Evolutionary conservation across 1,140 invertebrate genomes (phyloP).

Genomic region (Drepana arcuata): DNA sequence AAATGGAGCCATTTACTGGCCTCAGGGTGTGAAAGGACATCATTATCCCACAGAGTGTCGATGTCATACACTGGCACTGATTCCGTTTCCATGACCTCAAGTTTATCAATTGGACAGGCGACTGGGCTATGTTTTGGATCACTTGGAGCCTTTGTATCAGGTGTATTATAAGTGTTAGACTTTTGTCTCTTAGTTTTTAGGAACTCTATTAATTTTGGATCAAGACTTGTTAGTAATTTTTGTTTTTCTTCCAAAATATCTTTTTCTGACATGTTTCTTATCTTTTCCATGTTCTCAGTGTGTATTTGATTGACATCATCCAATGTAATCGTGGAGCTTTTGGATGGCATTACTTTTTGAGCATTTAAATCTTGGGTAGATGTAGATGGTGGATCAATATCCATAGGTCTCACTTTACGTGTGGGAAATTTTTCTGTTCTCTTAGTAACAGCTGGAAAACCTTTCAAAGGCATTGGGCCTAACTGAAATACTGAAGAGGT

Average conservation of each 20-base stretch:
- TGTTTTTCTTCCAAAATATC: conserved; percentile 84
- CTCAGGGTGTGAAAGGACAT: conserved; percentile 75
- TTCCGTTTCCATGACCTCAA: no score
- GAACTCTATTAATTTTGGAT: conserved; percentile 78
- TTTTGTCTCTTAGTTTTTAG: conserved; percentile 73
- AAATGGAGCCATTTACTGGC: conserved; percentile 86
- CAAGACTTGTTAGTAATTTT: conserved; percentile 77
- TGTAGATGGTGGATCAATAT: conserved; percentile 37
- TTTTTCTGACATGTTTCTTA: conserved; percentile 79
- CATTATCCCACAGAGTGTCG: conserved; percentile 65
- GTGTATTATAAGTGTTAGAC: not conserved
- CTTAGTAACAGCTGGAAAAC: conserved; percentile 42
- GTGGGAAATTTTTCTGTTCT: conserved; percentile 1
- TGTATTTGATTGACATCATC: conserved; percentile 78
- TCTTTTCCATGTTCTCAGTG: conserved; percentile 78
- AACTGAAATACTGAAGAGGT: conserved; percentile 21
- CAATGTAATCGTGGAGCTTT: conserved; percentile 73
- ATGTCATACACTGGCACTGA: conserved; percentile 12
- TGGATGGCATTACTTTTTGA: conserved; percentile 32
- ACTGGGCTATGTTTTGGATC: conserved; percentile 10
- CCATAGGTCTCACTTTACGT: conserved; percentile 35
- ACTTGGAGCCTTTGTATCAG: conserved; percentile 1
- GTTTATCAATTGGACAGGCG: no score
- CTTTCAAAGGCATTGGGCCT: conserved; percentile 28
- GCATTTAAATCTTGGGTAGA: conserved; percentile 6